These are phyloP conservation scores for Tineola bisselliella DNA, from an alignment of 2,888 invertebrate species.

Conservation along the genomic window DNA sequence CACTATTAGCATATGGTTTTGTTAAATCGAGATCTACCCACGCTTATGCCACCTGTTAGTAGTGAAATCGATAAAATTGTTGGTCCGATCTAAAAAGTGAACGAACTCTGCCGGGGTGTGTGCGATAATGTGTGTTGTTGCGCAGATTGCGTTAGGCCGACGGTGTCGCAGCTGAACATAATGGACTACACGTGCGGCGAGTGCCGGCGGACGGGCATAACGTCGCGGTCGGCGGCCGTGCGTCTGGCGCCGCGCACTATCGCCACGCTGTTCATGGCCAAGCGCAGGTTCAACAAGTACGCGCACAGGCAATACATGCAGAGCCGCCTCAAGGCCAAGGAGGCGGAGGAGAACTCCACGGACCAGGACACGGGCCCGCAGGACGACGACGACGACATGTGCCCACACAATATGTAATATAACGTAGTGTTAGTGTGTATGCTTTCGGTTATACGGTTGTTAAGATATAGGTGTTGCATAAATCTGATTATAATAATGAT, in stretches of 20 bases:
- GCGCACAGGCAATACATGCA: constrained; percentile 59
- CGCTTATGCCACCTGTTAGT: no score
- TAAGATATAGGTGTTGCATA: constrained; percentile 60
- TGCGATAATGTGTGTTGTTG: neutral
- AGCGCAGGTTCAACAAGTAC: constrained; percentile 65
- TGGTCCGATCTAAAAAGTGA: no score
- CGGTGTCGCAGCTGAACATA: constrained; percentile 47
- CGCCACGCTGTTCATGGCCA: constrained; percentile 65
- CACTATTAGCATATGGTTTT: no score
- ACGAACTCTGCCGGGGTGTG: no score
- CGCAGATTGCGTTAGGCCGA: constrained; percentile 62
- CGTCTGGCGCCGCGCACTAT: constrained; percentile 59
- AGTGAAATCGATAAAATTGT: no score
- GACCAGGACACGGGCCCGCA: constrained; percentile 7
- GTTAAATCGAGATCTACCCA: no score
- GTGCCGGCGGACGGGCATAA: constrained; percentile 61
- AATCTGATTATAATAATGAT: constrained; percentile 43
- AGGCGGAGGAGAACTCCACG: neutral
- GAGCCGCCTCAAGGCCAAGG: constrained; percentile 25
- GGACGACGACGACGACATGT: constrained; percentile 16
- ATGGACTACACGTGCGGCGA: constrained; percentile 62
- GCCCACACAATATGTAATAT: constrained; percentile 31
- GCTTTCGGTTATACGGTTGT: constrained; percentile 54
- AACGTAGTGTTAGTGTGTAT: constrained; percentile 37
- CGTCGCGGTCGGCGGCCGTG: constrained; percentile 59